Evolutionary conservation across 2,797 vertebrate species (phyloP).

Genomic region (Bradypus variegatus): DNA sequence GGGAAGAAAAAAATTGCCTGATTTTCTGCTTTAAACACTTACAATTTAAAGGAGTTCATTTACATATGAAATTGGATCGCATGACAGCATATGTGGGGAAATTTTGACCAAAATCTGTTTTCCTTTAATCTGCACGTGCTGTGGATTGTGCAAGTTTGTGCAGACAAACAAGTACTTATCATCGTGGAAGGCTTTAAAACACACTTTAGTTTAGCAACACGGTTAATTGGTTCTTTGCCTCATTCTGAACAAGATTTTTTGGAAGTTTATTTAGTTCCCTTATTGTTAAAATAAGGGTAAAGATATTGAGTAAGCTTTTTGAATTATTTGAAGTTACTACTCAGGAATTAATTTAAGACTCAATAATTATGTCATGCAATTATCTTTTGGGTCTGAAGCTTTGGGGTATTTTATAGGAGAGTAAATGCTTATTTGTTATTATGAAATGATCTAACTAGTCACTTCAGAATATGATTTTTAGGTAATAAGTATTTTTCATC

Average conservation of each 20-base stretch:
- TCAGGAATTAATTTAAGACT: not conserved
- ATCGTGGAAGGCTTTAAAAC: not conserved
- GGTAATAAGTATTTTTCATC: not conserved
- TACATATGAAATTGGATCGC: slow-evolving; percentile 20
- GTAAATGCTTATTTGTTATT: not conserved
- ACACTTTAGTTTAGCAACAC: not conserved
- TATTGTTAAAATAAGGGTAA: not conserved
- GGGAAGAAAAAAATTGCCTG: slow-evolving; percentile 9
- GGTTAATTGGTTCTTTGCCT: not conserved
- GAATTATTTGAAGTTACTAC: slow-evolving; percentile 17
- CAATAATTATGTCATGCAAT: not conserved
- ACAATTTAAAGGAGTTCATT: slow-evolving; percentile 24
- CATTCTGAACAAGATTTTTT: not conserved
- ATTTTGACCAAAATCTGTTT: slow-evolving; percentile 11
- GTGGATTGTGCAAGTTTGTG: not conserved
- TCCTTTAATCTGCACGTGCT: slow-evolving; percentile 28
- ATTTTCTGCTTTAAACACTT: slow-evolving; percentile 48
- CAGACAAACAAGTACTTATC: not conserved
- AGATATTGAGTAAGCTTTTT: not conserved
- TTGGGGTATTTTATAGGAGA: not conserved
- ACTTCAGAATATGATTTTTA: not conserved
- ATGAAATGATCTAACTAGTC: not conserved
- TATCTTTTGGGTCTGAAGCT: not conserved
- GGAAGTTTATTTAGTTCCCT: slow-evolving; percentile 3
- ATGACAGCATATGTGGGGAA: not conserved